Evolutionary conservation across 2,888 invertebrate genomes (phyloP).

Genomic region (Julus scanicus): DNA sequence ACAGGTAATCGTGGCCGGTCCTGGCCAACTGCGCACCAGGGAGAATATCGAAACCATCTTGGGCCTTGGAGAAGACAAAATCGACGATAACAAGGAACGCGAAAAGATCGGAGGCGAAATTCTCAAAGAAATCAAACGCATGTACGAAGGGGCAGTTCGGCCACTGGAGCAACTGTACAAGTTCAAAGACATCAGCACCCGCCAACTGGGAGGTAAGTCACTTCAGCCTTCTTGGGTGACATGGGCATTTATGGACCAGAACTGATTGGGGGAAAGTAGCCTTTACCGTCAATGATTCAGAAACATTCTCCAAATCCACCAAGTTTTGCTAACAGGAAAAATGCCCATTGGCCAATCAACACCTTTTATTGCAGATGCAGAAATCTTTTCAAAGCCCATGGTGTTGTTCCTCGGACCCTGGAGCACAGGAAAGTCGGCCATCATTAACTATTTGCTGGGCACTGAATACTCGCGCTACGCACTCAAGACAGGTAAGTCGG

Average conservation of each 20-base stretch:
- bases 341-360: background rate
- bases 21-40: constrained; percentile 80
- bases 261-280: background rate
- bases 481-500: constrained; percentile 80
- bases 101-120: constrained; percentile 79
- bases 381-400: constrained; percentile 93
- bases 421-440: constrained; percentile 95
- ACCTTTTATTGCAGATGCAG: constrained; percentile 74
- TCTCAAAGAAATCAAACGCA: constrained; percentile 83
- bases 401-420: constrained; percentile 95
- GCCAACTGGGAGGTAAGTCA: constrained; percentile 79
- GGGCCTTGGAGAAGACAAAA: constrained; percentile 80
- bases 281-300: no score
- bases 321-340: no score
- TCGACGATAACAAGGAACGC: constrained; percentile 75
- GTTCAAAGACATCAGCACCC: constrained; percentile 89
- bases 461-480: constrained; percentile 86
- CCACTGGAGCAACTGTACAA: constrained; percentile 91
- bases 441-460: constrained; percentile 90
- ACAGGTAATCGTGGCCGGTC: constrained; percentile 72
- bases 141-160: constrained; percentile 87
- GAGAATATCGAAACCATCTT: constrained; percentile 84
- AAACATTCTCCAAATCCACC: no score
- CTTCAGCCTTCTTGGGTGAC: constrained; percentile 22
- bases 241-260: constrained; percentile 10